Conservation (phyloP, 2,888 invertebrate species). For the Hydraecia micacea region DNA sequence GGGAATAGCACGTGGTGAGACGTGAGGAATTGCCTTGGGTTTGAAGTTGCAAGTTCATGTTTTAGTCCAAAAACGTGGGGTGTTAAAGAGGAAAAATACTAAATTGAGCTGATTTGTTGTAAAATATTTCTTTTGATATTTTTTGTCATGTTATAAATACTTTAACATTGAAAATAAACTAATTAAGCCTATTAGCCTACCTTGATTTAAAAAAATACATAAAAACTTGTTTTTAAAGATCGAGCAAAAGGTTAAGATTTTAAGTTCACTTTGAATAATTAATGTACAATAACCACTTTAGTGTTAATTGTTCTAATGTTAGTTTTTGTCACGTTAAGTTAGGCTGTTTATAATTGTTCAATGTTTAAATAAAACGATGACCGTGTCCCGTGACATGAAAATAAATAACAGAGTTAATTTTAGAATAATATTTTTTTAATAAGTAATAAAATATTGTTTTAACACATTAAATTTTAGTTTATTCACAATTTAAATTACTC, state of each 20-base stretch:
- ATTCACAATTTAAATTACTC: neutral
- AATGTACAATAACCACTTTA: neutral
- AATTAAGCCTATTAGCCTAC: neutral
- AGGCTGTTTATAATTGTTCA: neutral
- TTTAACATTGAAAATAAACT: neutral
- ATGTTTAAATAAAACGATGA: constrained; percentile 28
- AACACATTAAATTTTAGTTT: neutral
- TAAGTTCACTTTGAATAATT: constrained; percentile 7
- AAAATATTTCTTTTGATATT: neutral
- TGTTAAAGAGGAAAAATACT: neutral
- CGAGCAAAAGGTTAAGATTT: neutral
- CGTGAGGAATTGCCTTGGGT: constrained; percentile 26
- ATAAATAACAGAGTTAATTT: neutral
- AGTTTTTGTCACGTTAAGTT: constrained; percentile 6
- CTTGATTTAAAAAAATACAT: constrained; percentile 18
- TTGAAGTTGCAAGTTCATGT: neutral
- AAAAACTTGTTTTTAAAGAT: constrained; percentile 16
- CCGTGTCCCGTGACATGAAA: constrained; percentile 2
- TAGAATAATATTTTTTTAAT: neutral
- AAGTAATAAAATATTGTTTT: neutral
- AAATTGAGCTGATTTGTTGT: neutral
- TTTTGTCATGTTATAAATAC: neutral
- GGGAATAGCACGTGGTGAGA: constrained; percentile 43
- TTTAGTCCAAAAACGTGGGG: neutral
- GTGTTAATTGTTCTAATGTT: neutral